These are phyloP conservation scores for Zosterops japonicus DNA, from an alignment of 2,113 vertebrate genomes.

Conservation along the genomic window DNA sequence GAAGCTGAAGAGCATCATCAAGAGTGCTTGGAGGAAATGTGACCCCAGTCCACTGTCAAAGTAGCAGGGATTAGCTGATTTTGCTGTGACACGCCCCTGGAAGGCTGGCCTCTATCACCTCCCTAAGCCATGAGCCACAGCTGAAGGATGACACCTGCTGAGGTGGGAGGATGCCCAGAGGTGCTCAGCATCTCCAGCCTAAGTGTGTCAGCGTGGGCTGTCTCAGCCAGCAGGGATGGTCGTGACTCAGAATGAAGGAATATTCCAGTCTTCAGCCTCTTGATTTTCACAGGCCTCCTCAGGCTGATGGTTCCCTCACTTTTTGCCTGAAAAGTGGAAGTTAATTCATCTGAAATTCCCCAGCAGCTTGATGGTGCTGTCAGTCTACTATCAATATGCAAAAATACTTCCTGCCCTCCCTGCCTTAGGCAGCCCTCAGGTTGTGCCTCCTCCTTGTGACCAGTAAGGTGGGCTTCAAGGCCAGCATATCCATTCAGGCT, in stretches of 20 bases:
- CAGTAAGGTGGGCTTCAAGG: background rate
- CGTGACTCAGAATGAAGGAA: accelerated
- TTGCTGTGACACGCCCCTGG: background rate
- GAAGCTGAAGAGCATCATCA: background rate
- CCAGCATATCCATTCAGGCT: background rate
- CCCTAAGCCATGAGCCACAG: background rate
- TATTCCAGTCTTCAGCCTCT: background rate
- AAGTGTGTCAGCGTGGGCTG: accelerated
- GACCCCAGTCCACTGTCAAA: background rate
- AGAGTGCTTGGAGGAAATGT: background rate
- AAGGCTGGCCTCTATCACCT: background rate
- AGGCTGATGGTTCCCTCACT: background rate
- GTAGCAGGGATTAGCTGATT: background rate
- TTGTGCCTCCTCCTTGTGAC: background rate
- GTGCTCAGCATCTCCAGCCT: background rate
- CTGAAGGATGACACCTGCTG: background rate
- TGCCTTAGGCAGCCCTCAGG: background rate
- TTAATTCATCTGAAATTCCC: background rate
- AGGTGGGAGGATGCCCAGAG: background rate
- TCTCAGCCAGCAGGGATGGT: background rate
- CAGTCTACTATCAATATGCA: background rate
- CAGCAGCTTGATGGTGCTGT: accelerated
- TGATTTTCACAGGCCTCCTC: background rate
- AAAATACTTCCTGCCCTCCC: background rate
- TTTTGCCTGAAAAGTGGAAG: background rate